Evolutionary conservation across 2,888 invertebrate genomes (phyloP).

Genomic region (Agapostemon virescens): DNA sequence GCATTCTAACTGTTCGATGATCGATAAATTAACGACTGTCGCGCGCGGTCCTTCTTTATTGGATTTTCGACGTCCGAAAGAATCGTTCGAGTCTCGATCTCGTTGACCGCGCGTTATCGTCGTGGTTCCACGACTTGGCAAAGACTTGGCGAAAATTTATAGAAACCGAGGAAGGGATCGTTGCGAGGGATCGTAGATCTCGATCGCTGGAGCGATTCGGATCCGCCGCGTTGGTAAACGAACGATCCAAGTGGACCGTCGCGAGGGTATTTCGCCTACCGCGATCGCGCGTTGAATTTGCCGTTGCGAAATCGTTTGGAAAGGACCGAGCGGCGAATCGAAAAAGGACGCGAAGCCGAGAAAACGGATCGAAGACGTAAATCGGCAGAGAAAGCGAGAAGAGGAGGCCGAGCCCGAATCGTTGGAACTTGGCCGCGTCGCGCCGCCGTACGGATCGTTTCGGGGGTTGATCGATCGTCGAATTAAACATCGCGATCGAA

Average conservation of each 20-base stretch:
- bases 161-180: not conserved
- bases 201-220: not conserved
- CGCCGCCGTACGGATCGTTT: not conserved
- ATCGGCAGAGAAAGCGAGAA: slow-evolving; percentile 27
- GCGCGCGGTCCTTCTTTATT: no score
- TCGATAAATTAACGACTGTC: not conserved
- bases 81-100: not conserved
- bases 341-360: slow-evolving; percentile 5
- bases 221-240: not conserved
- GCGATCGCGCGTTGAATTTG: not conserved
- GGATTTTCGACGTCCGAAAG: not conserved
- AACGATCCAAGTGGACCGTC: not conserved
- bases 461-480: not conserved
- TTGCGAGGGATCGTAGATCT: not conserved
- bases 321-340: not conserved
- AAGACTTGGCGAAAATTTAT: not conserved
- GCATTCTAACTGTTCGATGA: not conserved
- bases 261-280: not conserved
- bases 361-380: slow-evolving; percentile 14
- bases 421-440: not conserved
- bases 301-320: not conserved
- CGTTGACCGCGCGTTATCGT: no score
- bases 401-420: not conserved
- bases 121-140: no score
- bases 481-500: not conserved